Conservation (phyloP, 2,113 vertebrate species). For the Circaetus gallicus region DNA sequence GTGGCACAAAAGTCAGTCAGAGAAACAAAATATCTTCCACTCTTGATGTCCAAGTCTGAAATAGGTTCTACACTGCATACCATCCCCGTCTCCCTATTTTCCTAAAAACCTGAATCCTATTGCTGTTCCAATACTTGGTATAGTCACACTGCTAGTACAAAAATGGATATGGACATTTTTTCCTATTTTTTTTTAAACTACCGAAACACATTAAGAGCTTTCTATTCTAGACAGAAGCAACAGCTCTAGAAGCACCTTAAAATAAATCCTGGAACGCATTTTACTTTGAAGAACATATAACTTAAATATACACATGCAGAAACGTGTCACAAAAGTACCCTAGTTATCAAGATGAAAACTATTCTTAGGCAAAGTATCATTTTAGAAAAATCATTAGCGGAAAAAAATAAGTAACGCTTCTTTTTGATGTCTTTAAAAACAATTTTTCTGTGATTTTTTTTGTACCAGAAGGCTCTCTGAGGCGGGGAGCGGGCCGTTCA, state of each 20-base stretch:
- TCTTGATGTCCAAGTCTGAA: not conserved
- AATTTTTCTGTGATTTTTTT: accelerated
- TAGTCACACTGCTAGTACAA: not conserved
- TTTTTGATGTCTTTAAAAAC: accelerated
- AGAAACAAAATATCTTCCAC: not conserved
- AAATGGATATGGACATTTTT: accelerated
- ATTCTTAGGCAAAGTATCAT: not conserved
- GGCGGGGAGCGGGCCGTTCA: accelerated
- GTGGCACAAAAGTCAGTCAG: not conserved
- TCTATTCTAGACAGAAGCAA: not conserved
- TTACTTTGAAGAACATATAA: accelerated
- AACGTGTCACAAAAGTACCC: accelerated
- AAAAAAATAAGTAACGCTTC: accelerated
- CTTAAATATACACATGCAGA: not conserved
- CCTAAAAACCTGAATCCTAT: not conserved
- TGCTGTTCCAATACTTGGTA: not conserved
- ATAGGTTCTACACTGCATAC: too few species aligned
- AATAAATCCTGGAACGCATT: not conserved
- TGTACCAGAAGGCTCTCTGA: not conserved
- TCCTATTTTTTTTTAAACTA: accelerated
- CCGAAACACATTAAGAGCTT: accelerated
- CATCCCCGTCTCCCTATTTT: accelerated
- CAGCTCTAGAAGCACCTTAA: not conserved
- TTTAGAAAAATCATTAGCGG: not conserved
- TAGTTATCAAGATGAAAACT: not conserved